phyloP scores from a whole-genome alignment of 2,888 invertebrate species.

The Troides helena region DNA sequence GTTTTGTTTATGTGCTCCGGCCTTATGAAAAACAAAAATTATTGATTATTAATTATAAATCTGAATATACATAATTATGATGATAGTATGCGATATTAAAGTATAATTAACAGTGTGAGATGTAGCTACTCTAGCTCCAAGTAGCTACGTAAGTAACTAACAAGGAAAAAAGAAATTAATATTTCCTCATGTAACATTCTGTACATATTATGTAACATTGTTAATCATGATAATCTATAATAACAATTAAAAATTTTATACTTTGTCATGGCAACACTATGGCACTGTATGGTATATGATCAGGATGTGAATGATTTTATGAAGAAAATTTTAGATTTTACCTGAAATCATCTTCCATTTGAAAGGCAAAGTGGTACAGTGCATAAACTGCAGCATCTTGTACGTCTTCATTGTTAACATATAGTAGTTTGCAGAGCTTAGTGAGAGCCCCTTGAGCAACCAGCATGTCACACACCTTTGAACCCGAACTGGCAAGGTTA shows the following conservation, averaged over 20 bases:
- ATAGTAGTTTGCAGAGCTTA: constrained; percentile 44
- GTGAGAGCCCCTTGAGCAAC: constrained; percentile 51
- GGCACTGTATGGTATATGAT: no score
- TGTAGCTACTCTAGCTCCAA: no score
- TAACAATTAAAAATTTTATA: background rate
- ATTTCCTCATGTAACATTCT: background rate
- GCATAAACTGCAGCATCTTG: constrained; percentile 56
- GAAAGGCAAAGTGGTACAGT: constrained; percentile 51
- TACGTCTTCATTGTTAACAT: constrained; percentile 37
- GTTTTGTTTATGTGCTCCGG: constrained; percentile 47
- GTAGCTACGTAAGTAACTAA: no score
- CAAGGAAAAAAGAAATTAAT: no score
- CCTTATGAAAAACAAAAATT: constrained; percentile 41
- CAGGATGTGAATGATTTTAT: no score
- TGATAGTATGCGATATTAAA: no score
- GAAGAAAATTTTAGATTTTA: constrained; percentile 31
- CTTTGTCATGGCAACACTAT: no score
- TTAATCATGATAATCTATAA: background rate
- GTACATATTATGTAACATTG: background rate
- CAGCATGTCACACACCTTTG: constrained; percentile 43
- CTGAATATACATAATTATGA: background rate
- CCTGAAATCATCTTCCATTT: constrained; percentile 53
- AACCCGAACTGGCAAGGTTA: constrained; percentile 57
- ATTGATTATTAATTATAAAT: background rate
- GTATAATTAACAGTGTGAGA: no score